These are phyloP conservation scores for Campylomormyrus numenius DNA, from an alignment of 2,113 vertebrate genomes.

Conservation along the genomic window DNA sequence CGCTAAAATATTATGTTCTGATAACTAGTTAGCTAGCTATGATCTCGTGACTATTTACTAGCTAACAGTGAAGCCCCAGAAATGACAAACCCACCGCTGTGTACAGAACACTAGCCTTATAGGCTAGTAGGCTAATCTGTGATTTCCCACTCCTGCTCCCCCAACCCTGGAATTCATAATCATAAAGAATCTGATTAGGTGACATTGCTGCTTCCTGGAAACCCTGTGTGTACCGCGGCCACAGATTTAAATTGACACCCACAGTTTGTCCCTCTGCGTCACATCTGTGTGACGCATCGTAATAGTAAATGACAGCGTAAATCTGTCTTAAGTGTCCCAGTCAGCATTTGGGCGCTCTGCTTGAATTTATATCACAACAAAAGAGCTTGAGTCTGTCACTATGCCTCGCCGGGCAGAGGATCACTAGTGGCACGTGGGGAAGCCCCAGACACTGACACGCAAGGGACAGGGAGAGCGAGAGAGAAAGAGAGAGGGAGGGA, in stretches of 20 bases:
- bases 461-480: neutral
- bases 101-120: neutral
- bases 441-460: slow-evolving; percentile 27
- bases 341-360: slow-evolving; percentile 30
- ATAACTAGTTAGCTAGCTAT: neutral
- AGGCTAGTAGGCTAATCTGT: neutral
- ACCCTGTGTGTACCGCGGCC: slow-evolving; percentile 15
- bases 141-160: neutral
- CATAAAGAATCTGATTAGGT: neutral
- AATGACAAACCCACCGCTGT: neutral
- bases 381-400: slow-evolving; percentile 37
- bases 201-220: neutral
- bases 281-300: slow-evolving; percentile 31
- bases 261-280: neutral
- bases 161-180: neutral
- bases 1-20: neutral
- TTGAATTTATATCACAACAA: slow-evolving; percentile 15
- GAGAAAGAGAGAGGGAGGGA: neutral
- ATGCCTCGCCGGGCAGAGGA: slow-evolving; percentile 33
- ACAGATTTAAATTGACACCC: slow-evolving; percentile 18
- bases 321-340: slow-evolving; percentile 46
- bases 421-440: slow-evolving; percentile 45
- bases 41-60: neutral
- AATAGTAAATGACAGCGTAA: slow-evolving; percentile 47
- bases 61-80: neutral